A percentile compares a stretch with the other conserved stretches of the same genome.
Evolutionary conservation across 2,113 vertebrate genomes (phyloP).

Genomic region (Tachuris rubrigastra): DNA sequence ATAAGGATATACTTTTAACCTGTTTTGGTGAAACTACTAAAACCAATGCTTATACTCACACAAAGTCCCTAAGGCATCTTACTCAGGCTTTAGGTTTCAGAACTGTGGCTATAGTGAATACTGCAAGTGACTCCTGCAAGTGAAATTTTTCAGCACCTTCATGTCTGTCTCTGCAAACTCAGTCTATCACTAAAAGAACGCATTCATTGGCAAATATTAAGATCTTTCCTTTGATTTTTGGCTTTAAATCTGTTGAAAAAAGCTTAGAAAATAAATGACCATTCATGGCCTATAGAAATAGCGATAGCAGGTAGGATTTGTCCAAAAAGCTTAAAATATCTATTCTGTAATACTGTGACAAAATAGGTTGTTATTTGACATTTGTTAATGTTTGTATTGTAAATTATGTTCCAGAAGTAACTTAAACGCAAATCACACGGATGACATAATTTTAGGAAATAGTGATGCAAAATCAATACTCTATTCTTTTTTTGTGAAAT

Average conservation of each 20-base stretch:
- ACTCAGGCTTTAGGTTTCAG: background rate
- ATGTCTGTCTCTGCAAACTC: background rate
- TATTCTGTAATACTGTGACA: background rate
- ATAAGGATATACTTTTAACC: background rate
- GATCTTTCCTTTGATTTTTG: background rate
- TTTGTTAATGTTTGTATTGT: background rate
- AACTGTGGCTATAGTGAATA: background rate
- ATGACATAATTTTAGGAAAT: background rate
- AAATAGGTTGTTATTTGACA: background rate
- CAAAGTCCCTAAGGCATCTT: background rate
- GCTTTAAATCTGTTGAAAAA: background rate
- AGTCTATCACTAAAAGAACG: background rate
- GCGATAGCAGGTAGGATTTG: background rate
- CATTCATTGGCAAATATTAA: background rate
- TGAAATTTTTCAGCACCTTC: background rate
- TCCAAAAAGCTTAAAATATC: background rate
- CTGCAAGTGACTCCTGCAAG: rapidly evolving
- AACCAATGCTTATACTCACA: background rate
- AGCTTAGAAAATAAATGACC: background rate
- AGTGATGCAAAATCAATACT: background rate
- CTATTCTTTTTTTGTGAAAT: background rate
- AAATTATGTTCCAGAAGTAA: background rate
- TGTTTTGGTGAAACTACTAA: background rate
- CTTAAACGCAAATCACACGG: background rate
- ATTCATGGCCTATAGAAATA: background rate